Percentiles rank a stretch among this genome's conserved stretches.
phyloP scores from a whole-genome alignment of 2,113 vertebrate genomes.

The Tringa solitaria region DNA sequence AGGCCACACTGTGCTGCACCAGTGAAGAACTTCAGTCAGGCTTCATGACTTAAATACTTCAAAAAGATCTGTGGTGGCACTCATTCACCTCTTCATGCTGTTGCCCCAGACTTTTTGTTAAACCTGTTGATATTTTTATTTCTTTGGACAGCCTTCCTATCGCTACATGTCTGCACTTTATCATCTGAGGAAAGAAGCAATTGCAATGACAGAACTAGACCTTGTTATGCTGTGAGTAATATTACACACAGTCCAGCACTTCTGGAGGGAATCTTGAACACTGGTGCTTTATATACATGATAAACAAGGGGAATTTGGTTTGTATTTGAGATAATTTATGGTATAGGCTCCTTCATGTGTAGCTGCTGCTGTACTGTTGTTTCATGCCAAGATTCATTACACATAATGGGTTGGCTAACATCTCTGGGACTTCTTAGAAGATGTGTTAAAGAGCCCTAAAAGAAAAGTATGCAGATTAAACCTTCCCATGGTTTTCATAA shows the following conservation, averaged over 20 bases:
- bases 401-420: constrained; percentile 54
- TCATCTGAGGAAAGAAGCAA: constrained; percentile 41
- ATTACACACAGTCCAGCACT: constrained; percentile 48
- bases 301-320: constrained; percentile 64
- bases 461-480: constrained; percentile 13
- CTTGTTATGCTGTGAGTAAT: constrained; percentile 64
- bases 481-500: constrained; percentile 10
- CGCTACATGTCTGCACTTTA: not conserved
- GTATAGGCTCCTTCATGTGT: constrained; percentile 14
- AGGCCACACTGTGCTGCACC: not conserved
- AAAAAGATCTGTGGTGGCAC: not conserved
- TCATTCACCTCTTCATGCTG: not conserved
- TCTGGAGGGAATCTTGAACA: constrained; percentile 64
- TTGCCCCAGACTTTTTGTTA: not conserved
- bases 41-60: not conserved
- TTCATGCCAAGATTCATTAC: constrained; percentile 66
- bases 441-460: constrained; percentile 28
- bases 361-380: not conserved
- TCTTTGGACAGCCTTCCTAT: not conserved
- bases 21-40: not conserved
- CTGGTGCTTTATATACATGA: constrained; percentile 51
- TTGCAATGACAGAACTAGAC: constrained; percentile 61
- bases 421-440: constrained; percentile 47
- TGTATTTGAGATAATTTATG: constrained; percentile 66
- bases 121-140: constrained; percentile 32